phyloP scores from a whole-genome alignment of 2,888 invertebrate genomes.

The Leptopilina myrica region DNA sequence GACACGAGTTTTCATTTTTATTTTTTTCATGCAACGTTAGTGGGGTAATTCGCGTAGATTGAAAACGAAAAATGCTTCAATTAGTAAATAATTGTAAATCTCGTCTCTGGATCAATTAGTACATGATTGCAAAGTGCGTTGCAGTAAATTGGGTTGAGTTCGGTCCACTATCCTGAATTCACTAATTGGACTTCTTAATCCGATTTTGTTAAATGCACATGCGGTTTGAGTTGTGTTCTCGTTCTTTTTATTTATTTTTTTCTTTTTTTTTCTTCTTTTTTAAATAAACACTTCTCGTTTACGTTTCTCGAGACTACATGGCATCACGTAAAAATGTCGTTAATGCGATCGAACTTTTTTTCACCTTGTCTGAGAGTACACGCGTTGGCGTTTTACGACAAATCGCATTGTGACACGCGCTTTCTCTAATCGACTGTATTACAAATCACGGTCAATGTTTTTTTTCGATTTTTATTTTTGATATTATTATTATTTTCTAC shows the following conservation, averaged over 20 bases:
- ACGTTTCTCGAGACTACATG: not conserved
- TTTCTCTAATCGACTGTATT: conserved; percentile 1
- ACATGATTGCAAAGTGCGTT: conserved; percentile 30
- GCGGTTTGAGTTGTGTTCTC: conserved; percentile 20
- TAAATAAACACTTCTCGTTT: conserved; percentile 1
- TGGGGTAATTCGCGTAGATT: conserved; percentile 18
- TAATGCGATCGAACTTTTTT: conserved; percentile 58
- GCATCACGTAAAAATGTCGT: conserved; percentile 66
- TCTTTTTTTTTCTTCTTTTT: conserved; percentile 4
- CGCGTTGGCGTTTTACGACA: conserved; percentile 52
- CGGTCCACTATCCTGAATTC: conserved; percentile 46
- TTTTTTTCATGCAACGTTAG: conserved; percentile 23
- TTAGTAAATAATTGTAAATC: conserved; percentile 41
- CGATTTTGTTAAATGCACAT: conserved; percentile 54
- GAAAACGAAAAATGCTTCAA: conserved; percentile 34
- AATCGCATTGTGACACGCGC: conserved; percentile 61
- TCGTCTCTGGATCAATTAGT: conserved; percentile 36
- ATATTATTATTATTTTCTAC: too few species aligned
- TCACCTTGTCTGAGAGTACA: not conserved
- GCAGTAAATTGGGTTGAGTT: conserved; percentile 33
- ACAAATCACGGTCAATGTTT: not conserved
- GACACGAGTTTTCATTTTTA: not conserved
- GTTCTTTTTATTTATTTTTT: conserved; percentile 2
- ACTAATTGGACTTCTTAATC: conserved; percentile 59
- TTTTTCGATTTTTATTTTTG: too few species aligned